These are phyloP conservation scores for Geophilus truncorum DNA, from an alignment of 2,888 invertebrate species.

Conservation along the genomic window DNA sequence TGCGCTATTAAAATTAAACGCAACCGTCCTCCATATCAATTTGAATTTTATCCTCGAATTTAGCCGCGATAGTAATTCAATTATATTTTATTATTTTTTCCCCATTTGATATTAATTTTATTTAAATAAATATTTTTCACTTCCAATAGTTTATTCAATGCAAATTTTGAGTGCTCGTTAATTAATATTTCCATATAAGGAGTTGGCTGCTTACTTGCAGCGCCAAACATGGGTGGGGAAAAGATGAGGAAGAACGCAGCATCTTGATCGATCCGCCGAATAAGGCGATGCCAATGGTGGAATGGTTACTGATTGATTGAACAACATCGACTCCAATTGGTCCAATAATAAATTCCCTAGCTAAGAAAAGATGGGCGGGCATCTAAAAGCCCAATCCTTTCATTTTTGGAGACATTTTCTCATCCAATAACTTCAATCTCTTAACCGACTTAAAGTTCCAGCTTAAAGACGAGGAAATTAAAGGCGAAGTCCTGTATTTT, in stretches of 20 bases:
- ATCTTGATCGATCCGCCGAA: not conserved
- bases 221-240: not conserved
- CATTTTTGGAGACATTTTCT: not conserved
- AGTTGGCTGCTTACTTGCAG: not conserved
- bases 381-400: not conserved
- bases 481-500: not conserved
- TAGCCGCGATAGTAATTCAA: not conserved
- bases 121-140: not conserved
- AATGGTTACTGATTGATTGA: conserved; percentile 10
- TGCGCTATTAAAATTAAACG: not conserved
- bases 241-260: not conserved
- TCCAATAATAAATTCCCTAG: not conserved
- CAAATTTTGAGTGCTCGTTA: not conserved
- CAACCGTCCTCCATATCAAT: not conserved
- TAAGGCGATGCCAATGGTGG: not conserved
- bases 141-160: not conserved
- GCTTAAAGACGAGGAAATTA: not conserved
- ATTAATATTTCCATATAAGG: not conserved
- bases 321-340: conserved; percentile 11
- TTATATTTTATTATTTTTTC: not conserved
- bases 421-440: not conserved
- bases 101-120: not conserved
- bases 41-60: not conserved
- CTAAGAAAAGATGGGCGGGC: not conserved
- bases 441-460: not conserved